These are phyloP conservation scores for Harlomillsia oculata DNA, from an alignment of 1,140 invertebrate genomes.

Conservation along the genomic window DNA sequence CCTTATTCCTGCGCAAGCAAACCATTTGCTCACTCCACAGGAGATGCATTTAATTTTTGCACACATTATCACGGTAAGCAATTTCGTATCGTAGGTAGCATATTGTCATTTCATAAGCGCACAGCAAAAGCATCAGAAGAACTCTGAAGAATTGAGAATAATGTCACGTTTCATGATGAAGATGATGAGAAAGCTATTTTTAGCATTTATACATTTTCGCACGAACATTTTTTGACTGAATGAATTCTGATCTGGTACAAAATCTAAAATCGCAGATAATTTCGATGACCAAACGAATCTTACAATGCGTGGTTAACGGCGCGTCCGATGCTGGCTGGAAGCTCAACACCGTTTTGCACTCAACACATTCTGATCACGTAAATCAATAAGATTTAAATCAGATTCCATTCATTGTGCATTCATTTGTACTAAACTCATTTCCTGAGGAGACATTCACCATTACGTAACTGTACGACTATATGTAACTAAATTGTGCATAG, in stretches of 20 bases:
- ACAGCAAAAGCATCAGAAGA: too few relatives aligned
- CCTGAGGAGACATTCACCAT: too few relatives aligned
- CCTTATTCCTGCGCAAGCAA: slow-evolving; percentile 34
- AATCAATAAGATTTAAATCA: background rate
- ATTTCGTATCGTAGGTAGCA: too few relatives aligned
- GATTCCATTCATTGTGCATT: background rate
- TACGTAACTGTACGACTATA: too few relatives aligned
- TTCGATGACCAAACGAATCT: slow-evolving; percentile 32
- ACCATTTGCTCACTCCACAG: slow-evolving; percentile 24
- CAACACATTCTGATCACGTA: slow-evolving; percentile 34
- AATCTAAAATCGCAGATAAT: slow-evolving; percentile 32
- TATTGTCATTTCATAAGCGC: too few relatives aligned
- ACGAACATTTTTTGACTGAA: too few relatives aligned
- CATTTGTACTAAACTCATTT: too few relatives aligned
- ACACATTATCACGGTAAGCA: slow-evolving; percentile 30
- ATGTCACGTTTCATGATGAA: background rate
- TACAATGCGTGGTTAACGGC: slow-evolving; percentile 29
- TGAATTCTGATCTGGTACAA: too few relatives aligned
- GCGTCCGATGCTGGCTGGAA: slow-evolving; percentile 11
- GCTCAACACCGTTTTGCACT: slow-evolving; percentile 18
- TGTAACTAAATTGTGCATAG: slow-evolving; percentile 3
- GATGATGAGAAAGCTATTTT: too few relatives aligned
- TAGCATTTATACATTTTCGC: too few relatives aligned
- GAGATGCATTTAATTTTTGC: slow-evolving; percentile 34
- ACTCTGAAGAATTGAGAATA: too few relatives aligned